Evolutionary conservation across 2,113 vertebrate species (phyloP), one percentile per base, ranked within the genome.

Genomic region (Chloropsis hardwickii): DNA sequence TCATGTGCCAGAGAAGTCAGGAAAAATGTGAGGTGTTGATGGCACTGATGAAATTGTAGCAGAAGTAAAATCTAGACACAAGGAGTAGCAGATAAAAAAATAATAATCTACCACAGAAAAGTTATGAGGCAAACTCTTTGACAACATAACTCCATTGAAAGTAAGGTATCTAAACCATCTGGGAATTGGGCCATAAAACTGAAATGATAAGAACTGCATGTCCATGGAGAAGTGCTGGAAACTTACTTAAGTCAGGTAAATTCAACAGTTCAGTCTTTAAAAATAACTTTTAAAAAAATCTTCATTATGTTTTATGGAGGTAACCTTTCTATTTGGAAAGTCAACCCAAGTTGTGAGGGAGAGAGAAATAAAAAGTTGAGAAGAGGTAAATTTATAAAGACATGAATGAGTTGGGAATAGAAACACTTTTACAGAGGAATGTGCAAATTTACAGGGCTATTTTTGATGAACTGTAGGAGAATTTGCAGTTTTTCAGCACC

Each of bases 371-470:
- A 80, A 66, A 47, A 58, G 51, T 57, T 67, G 57, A 78, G 76
- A 71, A 78, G 53, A 90, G 72, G 81, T 95, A 94, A 90, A 93
- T 95, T 78, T 84, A 64, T 84, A 83, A 90, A 81, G 80, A 54
- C 44, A 8, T 35, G 44, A 92, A 95, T 79, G 86, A 92, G 42
- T 25, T 84, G 80, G 90, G 88, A 95, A 90, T 92, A 88, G 53
- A 64, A 71, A 65, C 65, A 39, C 67, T 86, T 80, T 71, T 96
- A 37, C 70, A 83, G 86, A 90, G 89, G 94, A 97, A 96, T 90
- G 94, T 81, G 96, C 81, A 96, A 97, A 97, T 97, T 93, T 97
- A 97, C 95, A 93, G 78, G 91, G 71, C 90, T 95, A 88, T 96
- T 96, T 96, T 84, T 96, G 93, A 96, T 85, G 96, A 97, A 90